Evolutionary conservation across 2,113 vertebrate genomes (phyloP), one percentile per base, ranked within the genome.

Genomic region (Aspidoscelis tigris): DNA sequence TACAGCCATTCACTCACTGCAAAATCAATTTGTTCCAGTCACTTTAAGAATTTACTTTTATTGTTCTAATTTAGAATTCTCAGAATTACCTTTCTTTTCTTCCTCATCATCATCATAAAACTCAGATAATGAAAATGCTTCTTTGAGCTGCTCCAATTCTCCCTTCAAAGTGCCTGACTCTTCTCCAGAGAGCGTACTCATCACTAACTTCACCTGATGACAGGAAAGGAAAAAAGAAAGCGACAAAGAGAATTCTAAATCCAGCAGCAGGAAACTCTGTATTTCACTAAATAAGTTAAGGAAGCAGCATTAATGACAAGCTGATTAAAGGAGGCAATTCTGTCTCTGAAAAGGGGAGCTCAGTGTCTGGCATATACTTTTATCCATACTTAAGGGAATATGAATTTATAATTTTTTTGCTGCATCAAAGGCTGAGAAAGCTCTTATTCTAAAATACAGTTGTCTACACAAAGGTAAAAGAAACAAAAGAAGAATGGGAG

Each of bases 21-120:
- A 75, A 16, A 76, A 58, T 66, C 73, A 41, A 65, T 2, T 89
- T 70, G 78, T 71, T 12, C 8, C 47, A 61, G 16, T 20, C 41
- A 80, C 77, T 74, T 87, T 85, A 26, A 87, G 43, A 84, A 85
- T 1, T n/a, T 88, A 79, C 12, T 83, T 86, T 53, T 80, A 44
- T 50, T 74, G 7, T 26, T 21, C 85, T 4, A 81, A 87, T 18
- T 11, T 43, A 6, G 1, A 21, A 44, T 2, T 76, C 39, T 20
- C 86, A 89, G 81, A 68, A 47, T 90, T 88, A 98, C 97, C 98
- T 92, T 96, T 97, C 80, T 92, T 95, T 87, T 99, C 98, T 16
- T 98, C 98, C 8, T 97, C 97, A 0, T 98, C 98, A 68, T 99
- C 98, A 2, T 99, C 98, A 65, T 97, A 98, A 88, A 99, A 98